A percentile compares a stretch with the other conserved stretches of the same genome.
Conservation (phyloP, 1,140 invertebrate species). For the Bicyclus anynana region DNA sequence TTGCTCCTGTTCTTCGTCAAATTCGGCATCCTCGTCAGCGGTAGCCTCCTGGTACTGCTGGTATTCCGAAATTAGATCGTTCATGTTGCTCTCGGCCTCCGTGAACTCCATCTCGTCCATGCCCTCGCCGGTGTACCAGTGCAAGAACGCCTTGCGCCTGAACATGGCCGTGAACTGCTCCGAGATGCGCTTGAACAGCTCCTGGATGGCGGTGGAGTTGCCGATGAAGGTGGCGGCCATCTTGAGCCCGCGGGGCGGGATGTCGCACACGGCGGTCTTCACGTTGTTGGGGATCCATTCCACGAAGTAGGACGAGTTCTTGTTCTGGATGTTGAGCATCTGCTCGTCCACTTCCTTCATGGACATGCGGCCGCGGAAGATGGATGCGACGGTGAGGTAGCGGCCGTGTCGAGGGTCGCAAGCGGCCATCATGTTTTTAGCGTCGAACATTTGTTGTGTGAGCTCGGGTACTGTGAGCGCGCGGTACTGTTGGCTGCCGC, state of each 20-base stretch:
- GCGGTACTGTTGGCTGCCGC: conserved; percentile 85
- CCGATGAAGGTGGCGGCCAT: conserved; percentile 85
- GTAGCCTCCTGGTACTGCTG: conserved; percentile 93
- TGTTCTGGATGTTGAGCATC: conserved; percentile 41
- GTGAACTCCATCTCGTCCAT: conserved; percentile 57
- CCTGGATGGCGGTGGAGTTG: conserved; percentile 82
- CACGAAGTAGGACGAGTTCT: conserved; percentile 43
- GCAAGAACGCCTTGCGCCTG: conserved; percentile 87
- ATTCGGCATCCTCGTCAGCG: conserved; percentile 83
- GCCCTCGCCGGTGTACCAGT: conserved; percentile 88
- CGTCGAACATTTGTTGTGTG: conserved; percentile 92
- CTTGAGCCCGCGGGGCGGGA: conserved; percentile 39
- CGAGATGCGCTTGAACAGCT: conserved; percentile 83
- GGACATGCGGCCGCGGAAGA: conserved; percentile 91
- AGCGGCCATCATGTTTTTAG: conserved; percentile 96
- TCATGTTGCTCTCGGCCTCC: conserved; percentile 38
- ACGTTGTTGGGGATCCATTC: conserved; percentile 44
- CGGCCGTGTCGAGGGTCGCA: conserved; percentile 91
- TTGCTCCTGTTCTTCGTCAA: conserved; percentile 75
- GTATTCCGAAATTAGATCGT: conserved; percentile 80
- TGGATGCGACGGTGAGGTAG: conserved; percentile 90
- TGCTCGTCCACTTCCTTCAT: conserved; percentile 82
- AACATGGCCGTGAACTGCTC: conserved; percentile 90
- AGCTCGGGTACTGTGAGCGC: conserved; percentile 85
- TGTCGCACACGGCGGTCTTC: conserved; percentile 40